Base-by-base conservation (phyloP, 2,797 vertebrate species). In the Rhabdomys pumilio region DNA sequence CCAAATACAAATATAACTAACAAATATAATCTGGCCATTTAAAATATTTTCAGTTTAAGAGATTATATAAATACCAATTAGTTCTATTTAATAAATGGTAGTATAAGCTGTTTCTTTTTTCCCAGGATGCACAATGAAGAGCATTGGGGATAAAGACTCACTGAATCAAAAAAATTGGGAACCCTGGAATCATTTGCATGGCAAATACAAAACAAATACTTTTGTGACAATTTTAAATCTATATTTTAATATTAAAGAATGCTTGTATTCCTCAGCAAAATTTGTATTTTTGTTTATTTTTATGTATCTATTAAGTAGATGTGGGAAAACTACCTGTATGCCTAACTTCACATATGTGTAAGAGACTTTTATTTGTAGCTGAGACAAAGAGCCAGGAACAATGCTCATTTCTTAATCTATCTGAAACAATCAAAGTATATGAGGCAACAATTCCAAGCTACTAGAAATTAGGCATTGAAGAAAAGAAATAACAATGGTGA, bases 171-270 rank as follows among this genome's bases (percentile, higher is more conserved):
- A 80, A 80, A 80, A 80, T 5, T 63, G 26, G 44, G 22, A 90
- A 44, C 13, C n/a, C 34, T 6, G 4, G 4, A 2, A 47, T 73
- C 67, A 81, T 47, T 69, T 76, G 22, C 44, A 72, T 47, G 47
- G 24, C 63, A 81, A 96, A 75, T 15, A 59, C 13, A 89, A 65
- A 95, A 76, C 13, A 61, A 59, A 59, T 72, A 94, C 1, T 34
- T 89, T 24, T 50, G 6, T 41, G 22, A 29, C 1, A 72, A 65
- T 69, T 91, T 86, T 82, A 91, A 89, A 92, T 50, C 1, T 94
- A 63, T 57, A 90, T 38, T 94, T 87, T 94, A 26, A 92, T 76
- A 44, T 47, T 93, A 31, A 89, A 92, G 72, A 86, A 53, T 44
- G 53, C 1, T 50, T 59, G 7, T 75, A 83, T 38, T 63, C 55